Evolutionary conservation across 2,888 invertebrate species (phyloP).

Genomic region (Trachelus iudaicus): DNA sequence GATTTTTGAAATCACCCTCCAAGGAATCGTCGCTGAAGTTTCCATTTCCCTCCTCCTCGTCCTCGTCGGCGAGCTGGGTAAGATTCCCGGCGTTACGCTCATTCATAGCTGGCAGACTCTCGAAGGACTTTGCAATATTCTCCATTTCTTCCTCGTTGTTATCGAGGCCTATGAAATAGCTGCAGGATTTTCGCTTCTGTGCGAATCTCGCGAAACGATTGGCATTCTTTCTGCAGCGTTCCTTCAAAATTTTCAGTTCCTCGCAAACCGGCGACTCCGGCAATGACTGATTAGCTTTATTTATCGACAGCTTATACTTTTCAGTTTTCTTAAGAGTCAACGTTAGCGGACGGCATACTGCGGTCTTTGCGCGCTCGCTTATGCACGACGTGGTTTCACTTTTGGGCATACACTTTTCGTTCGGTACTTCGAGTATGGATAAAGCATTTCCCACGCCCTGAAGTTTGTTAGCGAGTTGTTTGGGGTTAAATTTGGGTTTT

Average conservation of each 20-base stretch:
- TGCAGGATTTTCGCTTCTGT: slow-evolving; percentile 72
- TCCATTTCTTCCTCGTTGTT: slow-evolving; percentile 58
- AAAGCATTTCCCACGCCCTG: slow-evolving; percentile 51
- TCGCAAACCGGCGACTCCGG: slow-evolving; percentile 87
- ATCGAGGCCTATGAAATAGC: slow-evolving; percentile 75
- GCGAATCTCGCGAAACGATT: slow-evolving; percentile 66
- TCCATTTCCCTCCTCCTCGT: slow-evolving; percentile 70
- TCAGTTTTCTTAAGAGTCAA: slow-evolving; percentile 60
- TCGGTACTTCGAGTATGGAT: slow-evolving; percentile 47
- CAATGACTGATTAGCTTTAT: slow-evolving; percentile 73
- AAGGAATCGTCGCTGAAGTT: slow-evolving; percentile 85
- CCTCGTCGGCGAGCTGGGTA: slow-evolving; percentile 38
- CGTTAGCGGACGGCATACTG: slow-evolving; percentile 51
- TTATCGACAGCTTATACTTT: slow-evolving; percentile 61
- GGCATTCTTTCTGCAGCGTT: slow-evolving; percentile 51
- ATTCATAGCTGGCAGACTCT: slow-evolving; percentile 59
- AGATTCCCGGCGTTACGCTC: slow-evolving; percentile 49
- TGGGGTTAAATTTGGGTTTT: slow-evolving; percentile 52
- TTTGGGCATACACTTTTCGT: slow-evolving; percentile 51
- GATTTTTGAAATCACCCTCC: slow-evolving; percentile 72
- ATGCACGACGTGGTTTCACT: slow-evolving; percentile 55
- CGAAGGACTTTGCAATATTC: slow-evolving; percentile 56
- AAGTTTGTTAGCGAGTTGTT: slow-evolving; percentile 54
- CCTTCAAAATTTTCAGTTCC: slow-evolving; percentile 70
- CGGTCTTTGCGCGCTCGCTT: slow-evolving; percentile 44